These are phyloP conservation scores for Pantherophis alleghaniensis DNA, from an alignment of 2,797 vertebrate species.

Conservation along the genomic window DNA sequence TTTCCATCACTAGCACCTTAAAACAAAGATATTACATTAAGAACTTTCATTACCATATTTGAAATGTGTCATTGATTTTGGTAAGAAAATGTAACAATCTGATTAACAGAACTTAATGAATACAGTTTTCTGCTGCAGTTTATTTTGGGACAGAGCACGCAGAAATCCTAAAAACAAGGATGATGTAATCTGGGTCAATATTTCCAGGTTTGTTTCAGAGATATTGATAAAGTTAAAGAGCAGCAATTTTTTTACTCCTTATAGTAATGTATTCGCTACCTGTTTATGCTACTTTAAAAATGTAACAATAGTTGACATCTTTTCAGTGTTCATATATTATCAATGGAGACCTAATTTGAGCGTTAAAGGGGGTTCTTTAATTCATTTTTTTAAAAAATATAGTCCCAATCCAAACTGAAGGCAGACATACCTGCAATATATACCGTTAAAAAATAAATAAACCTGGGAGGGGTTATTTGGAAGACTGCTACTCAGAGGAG, in stretches of 20 bases:
- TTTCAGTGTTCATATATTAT: not conserved
- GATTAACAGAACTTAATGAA: not conserved
- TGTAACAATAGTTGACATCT: not conserved
- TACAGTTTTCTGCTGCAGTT: not conserved
- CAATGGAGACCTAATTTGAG: not conserved
- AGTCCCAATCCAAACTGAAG: not conserved
- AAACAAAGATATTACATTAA: not conserved
- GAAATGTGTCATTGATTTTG: not conserved
- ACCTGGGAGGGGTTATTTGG: not conserved
- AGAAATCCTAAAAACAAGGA: not conserved
- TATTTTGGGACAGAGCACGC: not conserved
- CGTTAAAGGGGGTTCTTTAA: not conserved
- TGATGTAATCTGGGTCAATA: not conserved
- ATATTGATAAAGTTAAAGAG: not conserved
- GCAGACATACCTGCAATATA: not conserved
- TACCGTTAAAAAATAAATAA: not conserved
- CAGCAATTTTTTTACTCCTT: not conserved
- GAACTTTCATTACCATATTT: not conserved
- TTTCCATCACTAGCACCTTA: not conserved
- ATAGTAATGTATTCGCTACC: not conserved
- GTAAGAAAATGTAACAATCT: not conserved
- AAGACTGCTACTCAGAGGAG: not conserved
- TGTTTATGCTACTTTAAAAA: not conserved
- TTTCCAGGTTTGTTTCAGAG: not conserved
- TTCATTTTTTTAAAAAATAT: not conserved